phyloP scores from a whole-genome alignment of 2,113 vertebrate genomes.

The Lichenostomus cassidix region DNA sequence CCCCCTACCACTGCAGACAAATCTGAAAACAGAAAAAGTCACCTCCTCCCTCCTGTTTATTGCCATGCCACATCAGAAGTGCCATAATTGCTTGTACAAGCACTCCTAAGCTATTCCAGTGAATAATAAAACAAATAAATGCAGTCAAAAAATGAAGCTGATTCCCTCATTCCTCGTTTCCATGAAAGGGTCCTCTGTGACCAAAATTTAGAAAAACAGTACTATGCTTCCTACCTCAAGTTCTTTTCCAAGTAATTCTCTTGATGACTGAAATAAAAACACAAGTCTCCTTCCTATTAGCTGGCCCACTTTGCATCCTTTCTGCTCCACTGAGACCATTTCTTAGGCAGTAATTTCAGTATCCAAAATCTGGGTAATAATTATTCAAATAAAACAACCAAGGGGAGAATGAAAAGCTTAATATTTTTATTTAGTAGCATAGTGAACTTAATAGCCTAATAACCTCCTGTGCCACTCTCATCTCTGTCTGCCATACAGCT shows the following conservation, averaged over 20 bases:
- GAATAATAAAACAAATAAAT: not conserved
- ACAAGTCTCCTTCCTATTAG: not conserved
- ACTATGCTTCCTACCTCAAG: not conserved
- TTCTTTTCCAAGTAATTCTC: not conserved
- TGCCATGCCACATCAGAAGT: not conserved
- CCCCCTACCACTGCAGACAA: not conserved
- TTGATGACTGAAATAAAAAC: not conserved
- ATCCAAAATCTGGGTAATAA: not conserved
- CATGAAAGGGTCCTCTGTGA: not conserved
- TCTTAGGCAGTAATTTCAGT: not conserved
- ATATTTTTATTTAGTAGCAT: not conserved
- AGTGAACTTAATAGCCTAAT: not conserved
- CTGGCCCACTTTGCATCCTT: not conserved
- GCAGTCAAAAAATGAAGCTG: not conserved
- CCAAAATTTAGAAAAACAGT: not conserved
- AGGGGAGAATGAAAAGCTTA: not conserved
- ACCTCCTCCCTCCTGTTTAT: not conserved
- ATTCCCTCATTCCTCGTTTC: not conserved
- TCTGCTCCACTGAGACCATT: not conserved
- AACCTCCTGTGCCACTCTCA: not conserved
- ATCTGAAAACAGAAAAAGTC: not conserved
- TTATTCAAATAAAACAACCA: not conserved
- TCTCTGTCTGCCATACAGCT: not conserved
- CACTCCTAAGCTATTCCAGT: not conserved
- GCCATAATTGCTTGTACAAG: not conserved